Conservation (phyloP, 2,888 invertebrate genomes). For the Eurytoma adleriae region DNA sequence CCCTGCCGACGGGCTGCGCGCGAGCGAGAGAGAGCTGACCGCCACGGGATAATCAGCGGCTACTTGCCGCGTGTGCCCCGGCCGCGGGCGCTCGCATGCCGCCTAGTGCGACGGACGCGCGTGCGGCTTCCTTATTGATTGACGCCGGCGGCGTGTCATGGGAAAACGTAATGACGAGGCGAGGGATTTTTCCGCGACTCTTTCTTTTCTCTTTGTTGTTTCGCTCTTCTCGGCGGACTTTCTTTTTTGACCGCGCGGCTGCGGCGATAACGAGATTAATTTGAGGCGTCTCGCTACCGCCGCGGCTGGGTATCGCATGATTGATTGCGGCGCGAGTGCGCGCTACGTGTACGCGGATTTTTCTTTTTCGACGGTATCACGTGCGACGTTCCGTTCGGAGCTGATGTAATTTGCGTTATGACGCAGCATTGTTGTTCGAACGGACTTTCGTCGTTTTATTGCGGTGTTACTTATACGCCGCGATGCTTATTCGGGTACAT, state of each 20-base stretch:
- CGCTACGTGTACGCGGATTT: neutral
- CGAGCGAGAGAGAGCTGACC: neutral
- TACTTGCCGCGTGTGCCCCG: neutral
- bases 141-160: neutral
- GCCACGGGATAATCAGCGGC: slow-evolving; percentile 37
- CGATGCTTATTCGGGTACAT: too few species aligned
- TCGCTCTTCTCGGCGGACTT: too few species aligned
- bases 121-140: slow-evolving; percentile 6
- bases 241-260: too few species aligned
- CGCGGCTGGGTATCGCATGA: neutral
- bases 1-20: too few species aligned
- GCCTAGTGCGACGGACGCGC: neutral
- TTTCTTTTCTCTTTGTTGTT: neutral
- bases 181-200: neutral
- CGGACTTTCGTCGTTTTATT: too few species aligned
- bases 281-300: neutral
- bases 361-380: neutral
- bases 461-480: too few species aligned
- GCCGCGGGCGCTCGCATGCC: neutral
- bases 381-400: too few species aligned
- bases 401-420: slow-evolving; percentile 6
- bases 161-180: slow-evolving; percentile 2
- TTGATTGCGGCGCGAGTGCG: neutral
- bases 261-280: neutral
- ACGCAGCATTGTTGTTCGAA: neutral